A percentile compares a stretch with the other conserved stretches of the same genome.
Conservation (phyloP, 2,113 vertebrate species). For the Mirza zaza region DNA sequence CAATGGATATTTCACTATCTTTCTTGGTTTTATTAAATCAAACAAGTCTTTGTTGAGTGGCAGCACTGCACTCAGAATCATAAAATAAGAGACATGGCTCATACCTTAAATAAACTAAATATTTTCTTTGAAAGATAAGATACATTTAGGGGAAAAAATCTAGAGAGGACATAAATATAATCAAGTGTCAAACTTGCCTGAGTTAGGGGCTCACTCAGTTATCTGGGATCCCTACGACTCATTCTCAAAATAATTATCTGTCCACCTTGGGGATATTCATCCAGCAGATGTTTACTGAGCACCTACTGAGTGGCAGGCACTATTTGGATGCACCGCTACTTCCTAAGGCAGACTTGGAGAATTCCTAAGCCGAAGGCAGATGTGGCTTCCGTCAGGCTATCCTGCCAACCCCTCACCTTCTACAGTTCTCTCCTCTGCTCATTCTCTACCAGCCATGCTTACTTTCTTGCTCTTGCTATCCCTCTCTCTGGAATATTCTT, state of each 20-base stretch:
- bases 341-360: background rate
- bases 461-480: background rate
- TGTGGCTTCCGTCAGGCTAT: background rate
- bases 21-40: background rate
- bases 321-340: background rate
- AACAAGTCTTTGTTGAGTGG: background rate
- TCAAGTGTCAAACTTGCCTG: background rate
- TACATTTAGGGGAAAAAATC: background rate
- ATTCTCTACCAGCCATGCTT: background rate
- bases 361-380: background rate
- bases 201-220: background rate
- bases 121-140: background rate
- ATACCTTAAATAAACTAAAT: background rate
- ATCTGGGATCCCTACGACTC: background rate
- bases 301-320: background rate
- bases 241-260: background rate
- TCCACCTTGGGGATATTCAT: background rate
- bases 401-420: background rate
- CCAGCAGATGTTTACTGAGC: background rate
- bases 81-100: background rate
- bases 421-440: no score
- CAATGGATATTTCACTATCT: background rate
- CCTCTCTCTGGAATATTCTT: background rate
- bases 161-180: background rate
- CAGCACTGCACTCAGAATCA: background rate